Evolutionary conservation across 2,113 vertebrate genomes (phyloP).

Genomic region (Zapus hudsonius): DNA sequence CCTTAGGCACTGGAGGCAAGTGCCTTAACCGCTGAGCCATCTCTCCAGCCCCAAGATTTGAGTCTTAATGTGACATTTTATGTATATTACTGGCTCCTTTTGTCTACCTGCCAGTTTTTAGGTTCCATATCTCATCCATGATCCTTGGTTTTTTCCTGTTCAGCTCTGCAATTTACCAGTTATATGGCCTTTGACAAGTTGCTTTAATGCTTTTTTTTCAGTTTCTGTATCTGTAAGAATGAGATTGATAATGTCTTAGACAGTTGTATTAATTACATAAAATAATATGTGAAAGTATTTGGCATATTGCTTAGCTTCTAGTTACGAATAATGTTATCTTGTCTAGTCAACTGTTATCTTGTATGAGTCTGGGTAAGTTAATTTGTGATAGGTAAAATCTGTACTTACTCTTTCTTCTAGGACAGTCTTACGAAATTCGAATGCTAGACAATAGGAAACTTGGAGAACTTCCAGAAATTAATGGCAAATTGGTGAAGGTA

Average conservation of each 20-base stretch:
- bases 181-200: not conserved
- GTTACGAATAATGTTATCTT: not conserved
- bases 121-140: not conserved
- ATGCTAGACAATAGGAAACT: constrained; percentile 99
- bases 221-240: constrained; percentile 2
- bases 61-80: too few relatives aligned
- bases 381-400: constrained; percentile 43
- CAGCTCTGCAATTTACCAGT: constrained; percentile 3
- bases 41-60: not conserved
- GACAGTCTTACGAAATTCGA: constrained; percentile 98
- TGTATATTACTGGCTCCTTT: not conserved
- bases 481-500: constrained; percentile 97
- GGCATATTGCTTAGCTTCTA: not conserved
- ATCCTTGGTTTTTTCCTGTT: not conserved
- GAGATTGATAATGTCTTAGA: not conserved
- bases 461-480: constrained; percentile 96
- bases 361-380: constrained; percentile 38
- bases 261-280: not conserved
- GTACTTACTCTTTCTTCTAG: constrained; percentile 83
- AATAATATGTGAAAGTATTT: not conserved
- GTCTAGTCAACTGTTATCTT: not conserved
- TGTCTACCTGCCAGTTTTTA: constrained; percentile 12
- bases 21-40: too few relatives aligned
- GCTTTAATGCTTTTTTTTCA: not conserved
- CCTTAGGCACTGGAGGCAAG: too few relatives aligned